Evolutionary conservation across 2,797 vertebrate genomes (phyloP), one percentile per base, ranked within the genome.

Genomic region (Pangasius mekongensis): DNA sequence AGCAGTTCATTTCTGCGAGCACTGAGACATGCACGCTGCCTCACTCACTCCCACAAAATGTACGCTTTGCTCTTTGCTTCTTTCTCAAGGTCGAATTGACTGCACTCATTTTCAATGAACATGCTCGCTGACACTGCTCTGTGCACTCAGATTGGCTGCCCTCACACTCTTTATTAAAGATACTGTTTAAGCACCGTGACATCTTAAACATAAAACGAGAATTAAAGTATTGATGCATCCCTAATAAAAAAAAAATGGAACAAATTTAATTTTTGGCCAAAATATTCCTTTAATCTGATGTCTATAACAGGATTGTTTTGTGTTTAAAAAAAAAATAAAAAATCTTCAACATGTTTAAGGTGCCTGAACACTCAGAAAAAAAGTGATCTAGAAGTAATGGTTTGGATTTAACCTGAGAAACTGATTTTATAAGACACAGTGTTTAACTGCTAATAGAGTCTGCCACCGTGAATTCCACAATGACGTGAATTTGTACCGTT

Each of bases 381-480:
- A 71, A 30, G 18, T 22, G 10, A 27, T 54, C 36, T n/a, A 30
- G 56, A 78, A 39, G 0, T 43, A 71, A 73, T 36, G 43, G 56
- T 81, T 33, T 86, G 52, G 64, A 86, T 84, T 82, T 58, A 83
- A 91, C 89, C 91, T 90, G 89, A 91, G 91, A 85, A 73, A 88
- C 81, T 74, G 87, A 71, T 84, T 84, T 52, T 30, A 54, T 56
- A 85, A 90, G 64, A 86, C 47, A 87, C 83, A 85, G 89, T 88
- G 90, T 76, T 52, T 30, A 52, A 84, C 84, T 84, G 81, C 67
- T 76, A 67, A 86, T 30, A 24, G 80, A 69, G 39, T 71, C n/a
- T 77, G 82, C 93, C 92, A 64, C 90, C 82, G 69, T 90, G 92
- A 92, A 89, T 47, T 74, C n/a, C 88, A 87, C 30, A 87, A 84